Evolutionary conservation across 1,140 invertebrate species (phyloP), one percentile per base, ranked within the genome.

Genomic region (Psix sp.): DNA sequence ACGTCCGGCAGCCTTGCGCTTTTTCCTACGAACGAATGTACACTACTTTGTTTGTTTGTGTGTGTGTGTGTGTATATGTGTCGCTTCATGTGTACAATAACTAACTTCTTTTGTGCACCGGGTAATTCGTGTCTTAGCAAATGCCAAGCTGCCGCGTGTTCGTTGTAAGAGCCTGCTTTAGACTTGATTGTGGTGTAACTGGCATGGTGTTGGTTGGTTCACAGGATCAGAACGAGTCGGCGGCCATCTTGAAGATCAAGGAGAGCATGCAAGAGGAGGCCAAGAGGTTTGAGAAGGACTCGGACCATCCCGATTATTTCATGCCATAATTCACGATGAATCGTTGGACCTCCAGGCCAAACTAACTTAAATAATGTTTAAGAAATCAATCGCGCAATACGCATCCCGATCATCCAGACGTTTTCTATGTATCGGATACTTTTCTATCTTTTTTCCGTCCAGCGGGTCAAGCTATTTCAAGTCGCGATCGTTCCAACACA

Each of bases 231-330:
- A 98, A 94, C 82, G 97, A 99, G 91, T 98, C 96, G 80, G 97
- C 96, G 84, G 97, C 97, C 90, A 99, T 99, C 89, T 91, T 98
- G 88, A 99, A 99, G 92, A 98, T 99, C 87, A 99, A 99, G 92
- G 97, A 98, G 90, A 98, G 95, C 90, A 98, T 99, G 97, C 97
- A 98, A 89, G 97, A 99, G 89, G 97, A 99, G 89, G 97, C 97
- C 84, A 99, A 98, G 91, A 94, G 96, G 89, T 99, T 99, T 91
- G 97, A 99, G 90, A 99, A 98, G 92, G 96, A 98, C 88, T 94
- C 94, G 81, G 96, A 98, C 88, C 95, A 97, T 89, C 94, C 95
- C 82, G 95, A 98, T 89, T 97, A 96, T 91, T 97, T 95, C 88
- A 96, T 96, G 94, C 94, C 94, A 92, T 96, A 93, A 92, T 78